Evolutionary conservation across 2,888 invertebrate genomes (phyloP), one percentile per base, ranked within the genome.

Genomic region (Cremastobaeus sp.): DNA sequence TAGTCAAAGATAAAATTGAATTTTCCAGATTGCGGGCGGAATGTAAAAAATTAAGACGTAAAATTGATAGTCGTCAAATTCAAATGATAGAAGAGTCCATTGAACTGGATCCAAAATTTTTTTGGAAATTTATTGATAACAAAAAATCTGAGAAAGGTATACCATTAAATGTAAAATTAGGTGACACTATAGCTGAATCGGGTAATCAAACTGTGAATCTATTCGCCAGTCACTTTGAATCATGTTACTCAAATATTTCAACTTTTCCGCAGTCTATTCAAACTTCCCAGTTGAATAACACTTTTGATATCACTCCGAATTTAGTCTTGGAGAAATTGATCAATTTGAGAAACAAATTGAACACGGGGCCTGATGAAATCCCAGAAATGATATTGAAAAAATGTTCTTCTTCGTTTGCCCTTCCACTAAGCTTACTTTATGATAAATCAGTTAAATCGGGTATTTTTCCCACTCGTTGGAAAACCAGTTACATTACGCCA

Each of bases 401-500:
- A 5, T 25, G 25, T 25, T 3, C 25, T 8, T 3, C 25, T 8
- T 5, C 25, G 4, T 25, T 25, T 25, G 25, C 8, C 8, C 4
- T 25, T 5, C 25, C 25, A 3, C 8, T 12, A 55, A 41, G 18
- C 41, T 41, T 62, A 8, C 2, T 62, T 6, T 37, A 15, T 15
- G 32, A 59, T 35, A 59, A 35, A 17, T 59, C 32, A 0, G 15
- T 62, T 2, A 3, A n/a, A 3, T n/a, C 48, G 1, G 12, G 11
- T 0, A 8, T 9, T 5, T 37, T 62, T 28, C 60, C 60, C 5
- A 14, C 14, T 0, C 3, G 0, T 5, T 62, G 60, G 60, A 62
- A 62, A 37, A 28, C 5, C 0, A 50, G 60, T 8, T 62, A 48
- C 21, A 20, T 62, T 15, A 62, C 60, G 1, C 60, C 60, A 5